Base-by-base conservation (phyloP, 2,888 invertebrate species). In the Brachyptera putata region DNA sequence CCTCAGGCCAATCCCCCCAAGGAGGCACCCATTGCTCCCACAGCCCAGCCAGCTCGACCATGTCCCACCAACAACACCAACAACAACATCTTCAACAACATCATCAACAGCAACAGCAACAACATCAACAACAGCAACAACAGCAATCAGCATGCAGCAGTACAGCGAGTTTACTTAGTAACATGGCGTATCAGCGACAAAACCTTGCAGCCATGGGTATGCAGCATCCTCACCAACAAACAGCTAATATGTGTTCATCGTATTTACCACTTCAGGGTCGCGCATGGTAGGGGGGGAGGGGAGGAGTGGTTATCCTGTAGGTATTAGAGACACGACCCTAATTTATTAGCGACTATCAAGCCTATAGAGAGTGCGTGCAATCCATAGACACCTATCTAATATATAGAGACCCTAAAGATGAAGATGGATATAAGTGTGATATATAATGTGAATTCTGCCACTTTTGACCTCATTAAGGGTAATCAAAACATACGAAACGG, bases 241-340 rank as follows among this genome's bases (percentile, higher is more conserved):
- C 61, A 43, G 63, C 66, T 57, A 66, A 66, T 57, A 65, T 67
- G 66, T 91, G 90, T 79, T 84, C 86, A 61, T 88, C 89, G 61
- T 91, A 91, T 74, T 82, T 92, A 68, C 88, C 91, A 68, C 81
- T 91, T 62, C 87, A 91, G 76, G 87, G 87, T 67, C 79, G 91
- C 76, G 91, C 91, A 74, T 92, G 92, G 91, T 92, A 91, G 87
- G 37, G 41, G 25, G n/a, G n/a, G n/a, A n/a, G n/a, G n/a, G n/a
- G n/a, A n/a, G n/a, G n/a, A n/a, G n/a, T n/a, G n/a, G n/a, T n/a
- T n/a, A n/a, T n/a, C n/a, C n/a, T n/a, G n/a, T n/a, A n/a, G n/a
- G n/a, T n/a, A n/a, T n/a, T n/a, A n/a, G n/a, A n/a, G n/a, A n/a
- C n/a, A n/a, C n/a, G n/a, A n/a, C n/a, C n/a, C n/a, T n/a, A n/a